Conservation (phyloP, 2,888 invertebrate species). For the Lasioglossum lativentre region DNA sequence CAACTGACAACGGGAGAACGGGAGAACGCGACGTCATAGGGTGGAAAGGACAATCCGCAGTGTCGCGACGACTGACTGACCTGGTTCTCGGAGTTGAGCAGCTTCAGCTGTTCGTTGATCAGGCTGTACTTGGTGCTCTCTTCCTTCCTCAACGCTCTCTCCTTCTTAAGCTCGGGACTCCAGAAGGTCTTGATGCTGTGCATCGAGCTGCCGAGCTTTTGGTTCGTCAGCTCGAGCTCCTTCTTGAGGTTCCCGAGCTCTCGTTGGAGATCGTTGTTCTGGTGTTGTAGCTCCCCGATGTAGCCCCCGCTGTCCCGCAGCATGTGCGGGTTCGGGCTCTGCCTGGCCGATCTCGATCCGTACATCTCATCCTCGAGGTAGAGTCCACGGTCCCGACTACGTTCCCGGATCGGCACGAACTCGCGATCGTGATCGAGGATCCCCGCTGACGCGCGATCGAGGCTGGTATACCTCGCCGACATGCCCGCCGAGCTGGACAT, state of each 20-base stretch:
- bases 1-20: background rate
- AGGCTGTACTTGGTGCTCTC: conserved; percentile 98
- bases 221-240: conserved; percentile 97
- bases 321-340: conserved; percentile 89
- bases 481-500: conserved; percentile 84
- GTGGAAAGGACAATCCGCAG: background rate
- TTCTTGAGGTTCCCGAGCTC: conserved; percentile 96
- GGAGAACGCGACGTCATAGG: background rate
- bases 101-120: conserved; percentile 97
- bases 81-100: conserved; percentile 98
- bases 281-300: conserved; percentile 95
- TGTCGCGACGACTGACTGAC: conserved; percentile 85
- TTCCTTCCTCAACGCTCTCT: conserved; percentile 97
- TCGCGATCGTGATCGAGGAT: conserved; percentile 93
- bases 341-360: conserved; percentile 88
- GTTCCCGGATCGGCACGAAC: conserved; percentile 93
- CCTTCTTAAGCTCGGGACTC: conserved; percentile 99
- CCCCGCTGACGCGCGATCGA: conserved; percentile 88
- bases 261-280: conserved; percentile 97
- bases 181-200: conserved; percentile 99
- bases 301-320: conserved; percentile 89
- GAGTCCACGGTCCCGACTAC: conserved; percentile 88
- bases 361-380: conserved; percentile 90
- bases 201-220: conserved; percentile 99
- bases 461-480: conserved; percentile 88